phyloP scores from a whole-genome alignment of 2,888 invertebrate genomes.

The Himalopsyche japonica region DNA sequence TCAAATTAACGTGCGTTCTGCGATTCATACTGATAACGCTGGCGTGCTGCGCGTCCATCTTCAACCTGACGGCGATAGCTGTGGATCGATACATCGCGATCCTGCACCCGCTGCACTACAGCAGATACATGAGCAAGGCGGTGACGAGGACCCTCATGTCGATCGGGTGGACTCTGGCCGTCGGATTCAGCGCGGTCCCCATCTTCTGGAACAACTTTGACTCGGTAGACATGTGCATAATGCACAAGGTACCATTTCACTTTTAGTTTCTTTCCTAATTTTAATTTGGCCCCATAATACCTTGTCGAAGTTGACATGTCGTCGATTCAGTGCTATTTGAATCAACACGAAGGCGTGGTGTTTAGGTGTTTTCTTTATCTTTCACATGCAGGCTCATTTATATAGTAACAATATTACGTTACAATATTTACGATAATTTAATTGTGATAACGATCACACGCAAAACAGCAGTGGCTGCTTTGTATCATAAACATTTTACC shows the following conservation, averaged over 20 bases:
- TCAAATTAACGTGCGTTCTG: conserved; percentile 68
- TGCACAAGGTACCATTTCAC: conserved; percentile 60
- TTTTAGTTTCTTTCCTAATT: conserved; percentile 46
- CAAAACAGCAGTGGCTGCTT: no score
- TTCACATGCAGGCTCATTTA: neutral
- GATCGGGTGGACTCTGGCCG: conserved; percentile 69
- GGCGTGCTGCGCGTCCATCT: conserved; percentile 78
- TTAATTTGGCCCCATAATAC: neutral
- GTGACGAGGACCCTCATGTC: conserved; percentile 66
- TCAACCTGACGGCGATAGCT: conserved; percentile 78
- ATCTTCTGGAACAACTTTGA: conserved; percentile 80
- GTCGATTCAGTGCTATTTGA: neutral
- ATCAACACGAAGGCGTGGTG: neutral
- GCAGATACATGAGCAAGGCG: conserved; percentile 73
- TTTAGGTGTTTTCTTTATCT: neutral
- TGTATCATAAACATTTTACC: no score
- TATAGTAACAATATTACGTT: neutral
- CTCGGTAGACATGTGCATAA: conserved; percentile 65
- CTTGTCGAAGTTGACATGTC: neutral
- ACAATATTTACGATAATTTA: no score
- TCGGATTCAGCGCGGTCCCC: conserved; percentile 69
- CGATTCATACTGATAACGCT: conserved; percentile 75
- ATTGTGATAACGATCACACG: no score
- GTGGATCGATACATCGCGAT: conserved; percentile 80
- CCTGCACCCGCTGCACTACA: conserved; percentile 77